Conservation (phyloP, 2,888 invertebrate genomes). For the Drosophila paucipuncta region DNA sequence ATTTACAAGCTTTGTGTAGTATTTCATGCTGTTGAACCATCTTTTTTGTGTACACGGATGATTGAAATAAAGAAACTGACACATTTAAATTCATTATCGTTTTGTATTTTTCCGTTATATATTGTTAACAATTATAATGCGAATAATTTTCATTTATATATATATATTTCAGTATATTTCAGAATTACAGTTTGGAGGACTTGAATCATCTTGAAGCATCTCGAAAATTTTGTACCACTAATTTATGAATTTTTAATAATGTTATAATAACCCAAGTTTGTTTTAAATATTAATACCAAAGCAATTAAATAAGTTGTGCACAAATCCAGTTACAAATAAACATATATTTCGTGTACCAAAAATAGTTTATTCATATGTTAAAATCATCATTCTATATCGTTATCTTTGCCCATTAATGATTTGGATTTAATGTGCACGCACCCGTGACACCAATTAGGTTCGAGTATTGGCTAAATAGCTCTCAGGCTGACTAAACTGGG, state of each 20-base stretch:
- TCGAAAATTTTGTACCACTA: background rate
- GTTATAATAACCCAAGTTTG: background rate
- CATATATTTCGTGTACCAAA: background rate
- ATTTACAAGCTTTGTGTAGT: slow-evolving; percentile 65
- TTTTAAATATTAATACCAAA: background rate
- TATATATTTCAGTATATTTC: background rate
- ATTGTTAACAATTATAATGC: background rate
- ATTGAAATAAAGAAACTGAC: slow-evolving; percentile 76
- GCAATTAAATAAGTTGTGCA: background rate
- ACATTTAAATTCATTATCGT: slow-evolving; percentile 54
- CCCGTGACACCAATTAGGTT: background rate
- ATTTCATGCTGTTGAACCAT: slow-evolving; percentile 69
- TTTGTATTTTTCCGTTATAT: background rate
- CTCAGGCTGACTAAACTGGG: no score
- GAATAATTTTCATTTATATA: background rate
- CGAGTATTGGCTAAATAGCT: background rate
- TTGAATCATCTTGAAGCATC: background rate
- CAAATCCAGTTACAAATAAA: background rate
- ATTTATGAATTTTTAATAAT: background rate
- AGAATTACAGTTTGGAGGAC: background rate
- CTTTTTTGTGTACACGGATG: slow-evolving; percentile 68
- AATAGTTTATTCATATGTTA: background rate
- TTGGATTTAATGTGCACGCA: background rate
- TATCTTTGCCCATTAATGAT: background rate
- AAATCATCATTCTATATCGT: background rate